Evolutionary conservation across 2,888 invertebrate species (phyloP).

Genomic region (Kuschelorhynchus macadamiae): DNA sequence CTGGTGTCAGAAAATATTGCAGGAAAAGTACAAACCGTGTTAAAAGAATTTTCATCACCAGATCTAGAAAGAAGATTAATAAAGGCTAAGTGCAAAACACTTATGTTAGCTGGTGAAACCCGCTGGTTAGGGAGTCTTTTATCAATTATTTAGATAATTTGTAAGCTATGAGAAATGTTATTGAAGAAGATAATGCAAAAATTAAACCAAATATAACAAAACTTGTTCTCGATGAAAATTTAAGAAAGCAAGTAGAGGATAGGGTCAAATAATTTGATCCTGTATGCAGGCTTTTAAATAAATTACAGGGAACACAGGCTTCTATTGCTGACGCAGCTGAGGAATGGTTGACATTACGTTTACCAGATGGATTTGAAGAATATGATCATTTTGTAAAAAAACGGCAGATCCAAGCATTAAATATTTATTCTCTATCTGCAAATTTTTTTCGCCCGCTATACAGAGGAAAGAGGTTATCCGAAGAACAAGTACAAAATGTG

Average conservation of each 20-base stretch:
- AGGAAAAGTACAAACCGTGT: conserved; percentile 8
- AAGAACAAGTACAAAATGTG: conserved; percentile 8
- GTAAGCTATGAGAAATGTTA: conserved; percentile 6
- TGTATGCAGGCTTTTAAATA: not conserved
- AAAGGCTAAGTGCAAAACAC: not conserved
- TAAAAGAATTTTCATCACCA: not conserved
- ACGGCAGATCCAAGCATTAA: too few relatives aligned
- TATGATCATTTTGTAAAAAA: not conserved
- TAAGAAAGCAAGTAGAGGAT: conserved; percentile 10
- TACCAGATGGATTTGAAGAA: not conserved
- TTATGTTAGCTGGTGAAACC: conserved; percentile 13
- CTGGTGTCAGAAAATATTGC: not conserved
- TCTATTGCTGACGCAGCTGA: not conserved
- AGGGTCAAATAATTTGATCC: not conserved
- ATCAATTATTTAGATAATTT: conserved; percentile 10
- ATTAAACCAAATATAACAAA: not conserved
- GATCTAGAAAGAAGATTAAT: conserved; percentile 6
- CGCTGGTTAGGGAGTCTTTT: conserved; percentile 15
- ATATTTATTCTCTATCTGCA: not conserved
- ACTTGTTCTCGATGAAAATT: conserved; percentile 11
- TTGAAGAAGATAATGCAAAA: not conserved
- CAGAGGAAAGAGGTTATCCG: too few relatives aligned
- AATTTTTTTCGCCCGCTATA: conserved; percentile 2
- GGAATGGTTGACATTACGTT: too few relatives aligned
- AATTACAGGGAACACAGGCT: too few relatives aligned